Evolutionary conservation across 2,888 invertebrate species (phyloP).

Genomic region (Epinotia brunnichana): DNA sequence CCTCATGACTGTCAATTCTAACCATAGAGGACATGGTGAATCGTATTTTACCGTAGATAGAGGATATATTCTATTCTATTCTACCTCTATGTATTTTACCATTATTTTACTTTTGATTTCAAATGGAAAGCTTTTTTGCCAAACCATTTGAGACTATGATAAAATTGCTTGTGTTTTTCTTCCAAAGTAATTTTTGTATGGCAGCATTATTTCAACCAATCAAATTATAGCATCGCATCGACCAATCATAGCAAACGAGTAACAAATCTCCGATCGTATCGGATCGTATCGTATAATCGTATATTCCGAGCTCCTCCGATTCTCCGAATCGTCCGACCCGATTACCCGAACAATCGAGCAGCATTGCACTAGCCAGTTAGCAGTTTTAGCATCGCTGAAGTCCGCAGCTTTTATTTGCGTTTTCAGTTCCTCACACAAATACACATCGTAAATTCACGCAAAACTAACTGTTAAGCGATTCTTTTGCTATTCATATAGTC

Average conservation of each 20-base stretch:
- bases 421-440: constrained; percentile 16
- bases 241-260: constrained; percentile 6
- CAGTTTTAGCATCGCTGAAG: constrained; percentile 38
- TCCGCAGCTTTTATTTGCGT: constrained; percentile 38
- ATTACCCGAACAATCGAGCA: constrained; percentile 32
- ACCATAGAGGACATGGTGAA: constrained; percentile 9
- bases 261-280: background rate
- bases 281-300: background rate
- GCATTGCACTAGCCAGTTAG: constrained; percentile 30
- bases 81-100: no score
- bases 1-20: background rate
- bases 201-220: constrained; percentile 27
- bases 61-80: no score
- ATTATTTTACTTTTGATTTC: background rate
- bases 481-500: constrained; percentile 18
- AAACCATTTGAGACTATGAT: background rate
- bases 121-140: background rate
- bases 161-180: background rate
- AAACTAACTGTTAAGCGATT: constrained; percentile 14
- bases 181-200: background rate
- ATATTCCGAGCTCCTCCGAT: constrained; percentile 20
- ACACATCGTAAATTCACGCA: constrained; percentile 12
- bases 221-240: background rate
- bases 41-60: no score
- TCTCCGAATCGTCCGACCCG: constrained; percentile 10